These are phyloP conservation scores for Hypsibius dujardini DNA, from an alignment of 1,140 invertebrate species.

Conservation along the genomic window DNA sequence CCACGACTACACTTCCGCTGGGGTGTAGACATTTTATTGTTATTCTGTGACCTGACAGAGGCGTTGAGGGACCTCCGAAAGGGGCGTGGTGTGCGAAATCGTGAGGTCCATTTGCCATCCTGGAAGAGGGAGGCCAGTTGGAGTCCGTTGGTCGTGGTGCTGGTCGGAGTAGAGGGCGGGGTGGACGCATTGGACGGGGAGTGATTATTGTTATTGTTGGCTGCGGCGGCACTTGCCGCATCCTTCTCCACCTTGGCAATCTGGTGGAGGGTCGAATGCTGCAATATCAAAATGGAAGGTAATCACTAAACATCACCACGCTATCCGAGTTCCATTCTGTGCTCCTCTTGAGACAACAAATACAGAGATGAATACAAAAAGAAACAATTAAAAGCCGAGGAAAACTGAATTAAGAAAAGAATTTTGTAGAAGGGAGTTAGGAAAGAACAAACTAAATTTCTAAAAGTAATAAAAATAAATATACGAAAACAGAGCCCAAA, in stretches of 20 bases:
- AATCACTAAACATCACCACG: too few relatives aligned
- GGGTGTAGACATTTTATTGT: neutral
- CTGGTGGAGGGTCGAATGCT: neutral
- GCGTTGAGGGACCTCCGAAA: too few relatives aligned
- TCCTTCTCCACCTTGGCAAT: constrained; percentile 9
- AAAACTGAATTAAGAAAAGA: too few relatives aligned
- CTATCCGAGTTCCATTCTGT: too few relatives aligned
- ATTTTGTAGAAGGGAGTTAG: neutral
- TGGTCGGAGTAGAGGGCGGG: neutral
- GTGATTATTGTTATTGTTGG: neutral
- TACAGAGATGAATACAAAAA: too few relatives aligned
- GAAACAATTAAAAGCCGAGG: too few relatives aligned
- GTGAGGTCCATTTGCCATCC: neutral
- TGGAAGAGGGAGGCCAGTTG: neutral
- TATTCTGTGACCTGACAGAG: too few relatives aligned
- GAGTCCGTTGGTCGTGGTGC: neutral
- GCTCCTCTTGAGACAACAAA: too few relatives aligned
- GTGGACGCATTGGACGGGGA: neutral
- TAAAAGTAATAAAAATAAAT: neutral
- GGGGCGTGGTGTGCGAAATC: neutral
- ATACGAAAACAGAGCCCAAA: too few relatives aligned
- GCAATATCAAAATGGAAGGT: too few relatives aligned
- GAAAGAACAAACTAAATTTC: neutral
- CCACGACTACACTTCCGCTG: neutral
- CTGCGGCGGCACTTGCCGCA: neutral